Conservation (phyloP, 2,888 invertebrate genomes). For the Lepidocyrtinus sp. region DNA sequence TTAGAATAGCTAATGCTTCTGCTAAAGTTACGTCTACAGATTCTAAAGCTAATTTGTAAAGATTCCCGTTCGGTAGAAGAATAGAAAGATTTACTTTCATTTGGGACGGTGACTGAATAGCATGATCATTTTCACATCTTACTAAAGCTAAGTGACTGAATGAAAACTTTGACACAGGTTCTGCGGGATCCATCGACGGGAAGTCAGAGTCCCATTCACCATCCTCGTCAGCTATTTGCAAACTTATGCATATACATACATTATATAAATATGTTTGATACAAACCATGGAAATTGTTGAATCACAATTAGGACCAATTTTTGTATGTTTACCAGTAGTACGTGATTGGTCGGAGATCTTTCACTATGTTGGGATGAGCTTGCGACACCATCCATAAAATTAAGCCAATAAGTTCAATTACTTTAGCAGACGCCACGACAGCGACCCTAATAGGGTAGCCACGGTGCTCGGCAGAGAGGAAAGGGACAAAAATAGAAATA, state of each 20-base stretch:
- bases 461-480: slow-evolving; percentile 85
- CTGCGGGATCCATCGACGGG: slow-evolving; percentile 89
- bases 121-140: slow-evolving; percentile 46
- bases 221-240: slow-evolving; percentile 96
- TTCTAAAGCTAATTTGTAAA: slow-evolving; percentile 57
- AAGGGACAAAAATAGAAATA: slow-evolving; percentile 91
- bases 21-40: slow-evolving; percentile 57
- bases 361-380: slow-evolving; percentile 71
- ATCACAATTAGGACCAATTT: background rate
- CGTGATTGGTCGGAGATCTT: slow-evolving; percentile 45
- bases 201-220: slow-evolving; percentile 96
- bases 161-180: slow-evolving; percentile 93
- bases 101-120: slow-evolving; percentile 26
- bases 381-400: slow-evolving; percentile 84
- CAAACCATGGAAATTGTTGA: too few relatives aligned
- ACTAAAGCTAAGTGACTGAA: slow-evolving; percentile 91
- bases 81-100: slow-evolving; percentile 58
- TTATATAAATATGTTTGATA: too few relatives aligned
- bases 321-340: slow-evolving; percentile 42
- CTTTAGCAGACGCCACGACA: slow-evolving; percentile 87
- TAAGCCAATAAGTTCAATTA: slow-evolving; percentile 92
- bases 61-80: slow-evolving; percentile 65
- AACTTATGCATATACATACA: slow-evolving; percentile 79
- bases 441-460: slow-evolving; percentile 88
- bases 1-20: slow-evolving; percentile 58